Evolutionary conservation across 2,888 invertebrate genomes (phyloP).

Genomic region (Petrophora chlorosata): DNA sequence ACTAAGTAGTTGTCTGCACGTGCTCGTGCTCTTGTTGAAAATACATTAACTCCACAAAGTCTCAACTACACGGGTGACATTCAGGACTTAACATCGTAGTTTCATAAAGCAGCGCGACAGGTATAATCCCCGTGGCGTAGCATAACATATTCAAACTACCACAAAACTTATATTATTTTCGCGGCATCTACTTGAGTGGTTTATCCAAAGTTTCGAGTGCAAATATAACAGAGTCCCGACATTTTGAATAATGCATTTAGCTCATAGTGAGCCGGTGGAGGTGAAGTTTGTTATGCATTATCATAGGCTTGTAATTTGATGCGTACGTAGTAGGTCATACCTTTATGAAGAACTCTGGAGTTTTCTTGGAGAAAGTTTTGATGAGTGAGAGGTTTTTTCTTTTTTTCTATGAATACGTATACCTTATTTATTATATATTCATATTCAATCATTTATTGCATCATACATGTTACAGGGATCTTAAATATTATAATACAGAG

Average conservation of each 20-base stretch:
- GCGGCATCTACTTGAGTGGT: conserved; percentile 57
- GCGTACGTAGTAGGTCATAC: conserved; percentile 31
- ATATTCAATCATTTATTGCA: too few species aligned
- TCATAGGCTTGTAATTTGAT: conserved; percentile 44
- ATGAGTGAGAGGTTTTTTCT: too few species aligned
- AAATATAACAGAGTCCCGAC: conserved; percentile 64
- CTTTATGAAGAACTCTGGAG: conserved; percentile 21
- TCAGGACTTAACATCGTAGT: conserved; percentile 50
- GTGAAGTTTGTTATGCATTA: conserved; percentile 46
- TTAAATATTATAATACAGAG: too few species aligned
- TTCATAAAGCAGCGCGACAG: conserved; percentile 46
- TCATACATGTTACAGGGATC: too few species aligned
- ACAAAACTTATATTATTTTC: conserved; percentile 70
- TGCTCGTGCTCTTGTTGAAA: conserved; percentile 35
- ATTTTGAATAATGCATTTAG: conserved; percentile 70
- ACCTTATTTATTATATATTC: too few species aligned
- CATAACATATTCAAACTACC: conserved; percentile 39
- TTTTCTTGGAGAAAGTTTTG: conserved; percentile 25
- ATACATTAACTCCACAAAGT: conserved; percentile 38
- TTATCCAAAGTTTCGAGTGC: conserved; percentile 74
- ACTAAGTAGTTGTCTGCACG: conserved; percentile 5
- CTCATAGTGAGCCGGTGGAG: conserved; percentile 48
- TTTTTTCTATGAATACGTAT: too few species aligned
- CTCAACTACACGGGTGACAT: conserved; percentile 32
- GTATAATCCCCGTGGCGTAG: conserved; percentile 50